Evolutionary conservation across 2,113 vertebrate genomes (phyloP).

Genomic region (Pavo muticus): DNA sequence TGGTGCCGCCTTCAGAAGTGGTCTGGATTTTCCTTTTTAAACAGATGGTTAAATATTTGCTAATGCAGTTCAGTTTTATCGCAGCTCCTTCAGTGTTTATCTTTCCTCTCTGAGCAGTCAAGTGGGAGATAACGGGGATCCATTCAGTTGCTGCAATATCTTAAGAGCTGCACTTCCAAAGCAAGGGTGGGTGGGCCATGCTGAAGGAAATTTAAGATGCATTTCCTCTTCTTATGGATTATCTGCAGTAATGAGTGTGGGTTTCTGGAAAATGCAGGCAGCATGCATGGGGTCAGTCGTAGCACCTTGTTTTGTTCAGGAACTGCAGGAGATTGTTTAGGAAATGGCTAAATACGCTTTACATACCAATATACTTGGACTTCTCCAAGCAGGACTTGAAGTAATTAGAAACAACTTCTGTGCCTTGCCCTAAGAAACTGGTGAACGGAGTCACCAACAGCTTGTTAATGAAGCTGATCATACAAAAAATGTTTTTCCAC

Average conservation of each 20-base stretch:
- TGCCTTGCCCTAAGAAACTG: neutral
- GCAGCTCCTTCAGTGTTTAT: conserved; percentile 76
- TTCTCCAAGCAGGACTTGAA: neutral
- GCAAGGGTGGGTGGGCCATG: conserved; percentile 3
- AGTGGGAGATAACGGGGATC: conserved; percentile 76
- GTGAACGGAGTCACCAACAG: neutral
- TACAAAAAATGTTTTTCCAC: neutral
- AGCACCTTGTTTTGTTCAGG: neutral
- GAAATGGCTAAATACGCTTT: neutral
- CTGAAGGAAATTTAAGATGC: neutral
- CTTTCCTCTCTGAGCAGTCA: conserved; percentile 72
- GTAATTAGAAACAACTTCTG: neutral
- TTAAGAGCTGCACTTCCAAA: conserved; percentile 63
- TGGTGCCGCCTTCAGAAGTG: conserved; percentile 70
- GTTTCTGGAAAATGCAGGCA: neutral
- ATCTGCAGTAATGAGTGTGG: neutral
- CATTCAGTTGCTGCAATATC: conserved; percentile 67
- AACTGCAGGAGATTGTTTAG: neutral
- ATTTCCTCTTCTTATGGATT: neutral
- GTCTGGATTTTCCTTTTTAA: conserved; percentile 39
- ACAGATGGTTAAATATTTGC: conserved; percentile 82
- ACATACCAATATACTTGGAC: neutral
- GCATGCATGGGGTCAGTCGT: neutral
- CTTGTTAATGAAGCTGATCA: neutral
- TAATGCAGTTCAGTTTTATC: conserved; percentile 76